Conservation (phyloP, 2,888 invertebrate genomes). For the Cheilosia impressa region DNA sequence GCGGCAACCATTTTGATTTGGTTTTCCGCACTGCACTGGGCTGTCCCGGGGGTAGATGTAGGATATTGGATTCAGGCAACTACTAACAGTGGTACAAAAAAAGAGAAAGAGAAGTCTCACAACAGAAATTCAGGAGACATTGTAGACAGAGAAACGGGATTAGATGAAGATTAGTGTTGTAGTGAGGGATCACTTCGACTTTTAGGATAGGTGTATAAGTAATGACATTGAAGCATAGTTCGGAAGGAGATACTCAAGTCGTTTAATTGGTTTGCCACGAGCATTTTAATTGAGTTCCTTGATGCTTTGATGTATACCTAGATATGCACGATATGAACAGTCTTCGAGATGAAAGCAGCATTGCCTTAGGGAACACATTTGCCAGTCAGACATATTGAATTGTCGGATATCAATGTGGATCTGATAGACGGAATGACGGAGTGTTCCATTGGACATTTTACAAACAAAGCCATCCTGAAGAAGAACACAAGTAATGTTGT, state of each 20-base stretch:
- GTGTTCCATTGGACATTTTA: too few relatives aligned
- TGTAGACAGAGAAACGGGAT: conserved; percentile 2
- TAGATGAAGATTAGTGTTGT: conserved; percentile 3
- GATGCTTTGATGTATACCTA: neutral
- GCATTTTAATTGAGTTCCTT: conserved; percentile 4
- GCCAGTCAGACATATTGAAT: too few relatives aligned
- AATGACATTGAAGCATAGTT: neutral
- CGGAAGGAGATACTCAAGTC: neutral
- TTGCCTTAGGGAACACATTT: too few relatives aligned
- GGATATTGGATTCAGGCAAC: neutral
- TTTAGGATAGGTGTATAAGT: neutral
- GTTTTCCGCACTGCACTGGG: conserved; percentile 10
- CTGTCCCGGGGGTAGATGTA: neutral
- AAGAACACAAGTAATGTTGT: too few relatives aligned
- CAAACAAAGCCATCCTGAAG: too few relatives aligned
- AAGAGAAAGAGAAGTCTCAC: neutral
- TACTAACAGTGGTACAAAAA: neutral
- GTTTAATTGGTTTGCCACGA: conserved; percentile 30
- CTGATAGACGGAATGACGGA: too few relatives aligned
- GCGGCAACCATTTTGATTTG: conserved; percentile 32
- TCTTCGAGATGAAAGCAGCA: neutral
- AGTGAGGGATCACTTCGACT: neutral
- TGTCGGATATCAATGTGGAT: too few relatives aligned
- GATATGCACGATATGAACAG: neutral
- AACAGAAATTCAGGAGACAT: neutral